Conservation (phyloP, 2,113 vertebrate genomes). For the Pseudopodoces humilis region DNA sequence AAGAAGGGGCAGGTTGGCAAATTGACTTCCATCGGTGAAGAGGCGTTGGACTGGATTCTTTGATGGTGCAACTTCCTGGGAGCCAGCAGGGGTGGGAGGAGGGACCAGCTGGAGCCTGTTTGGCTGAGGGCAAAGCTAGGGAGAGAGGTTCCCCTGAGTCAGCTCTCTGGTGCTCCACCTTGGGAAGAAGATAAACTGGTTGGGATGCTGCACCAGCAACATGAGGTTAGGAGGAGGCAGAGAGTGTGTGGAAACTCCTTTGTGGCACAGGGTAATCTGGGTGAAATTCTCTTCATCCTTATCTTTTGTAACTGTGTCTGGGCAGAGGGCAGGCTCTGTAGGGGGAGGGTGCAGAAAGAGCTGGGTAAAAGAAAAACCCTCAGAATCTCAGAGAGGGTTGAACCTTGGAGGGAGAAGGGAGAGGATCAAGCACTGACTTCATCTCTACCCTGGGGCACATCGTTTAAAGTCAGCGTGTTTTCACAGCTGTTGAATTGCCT, state of each 20-base stretch:
- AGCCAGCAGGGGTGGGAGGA: not conserved
- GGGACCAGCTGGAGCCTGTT: not conserved
- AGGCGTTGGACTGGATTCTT: not conserved
- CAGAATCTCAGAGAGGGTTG: not conserved
- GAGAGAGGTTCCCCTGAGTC: slow-evolving; percentile 22
- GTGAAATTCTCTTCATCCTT: not conserved
- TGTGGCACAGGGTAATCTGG: not conserved
- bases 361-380: not conserved
- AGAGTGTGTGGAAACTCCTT: not conserved
- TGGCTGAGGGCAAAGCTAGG: not conserved
- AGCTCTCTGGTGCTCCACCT: slow-evolving; percentile 16
- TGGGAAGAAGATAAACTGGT: slow-evolving; percentile 62
- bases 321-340: not conserved
- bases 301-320: not conserved
- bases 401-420: not conserved
- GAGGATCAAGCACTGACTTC: not conserved
- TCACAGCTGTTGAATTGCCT: slow-evolving; percentile 14
- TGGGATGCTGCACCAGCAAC: not conserved
- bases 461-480: not conserved
- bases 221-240: not conserved
- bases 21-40: not conserved
- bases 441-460: slow-evolving; percentile 6
- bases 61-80: not conserved
- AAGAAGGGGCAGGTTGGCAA: not conserved
- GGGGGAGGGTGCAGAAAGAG: not conserved